Base-by-base conservation (phyloP, 2,888 invertebrate genomes). In the Pheosia gnoma region DNA sequence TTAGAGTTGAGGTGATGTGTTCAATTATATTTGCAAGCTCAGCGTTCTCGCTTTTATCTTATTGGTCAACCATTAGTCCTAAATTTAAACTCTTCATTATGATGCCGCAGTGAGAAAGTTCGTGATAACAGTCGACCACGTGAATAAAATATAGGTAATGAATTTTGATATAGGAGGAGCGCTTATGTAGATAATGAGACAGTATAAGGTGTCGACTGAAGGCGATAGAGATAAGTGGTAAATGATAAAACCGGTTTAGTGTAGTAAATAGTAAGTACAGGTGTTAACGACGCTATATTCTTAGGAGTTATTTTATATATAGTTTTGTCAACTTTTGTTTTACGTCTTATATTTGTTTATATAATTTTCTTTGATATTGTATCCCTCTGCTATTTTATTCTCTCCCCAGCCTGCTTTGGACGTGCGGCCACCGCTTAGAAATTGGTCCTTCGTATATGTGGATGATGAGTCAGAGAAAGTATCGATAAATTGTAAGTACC, bases 1-100 rank as follows among this genome's bases (percentile, higher is more conserved):
- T 59, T 81, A 86, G 71, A 75, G 81, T 70, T 66, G 49, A 61
- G 2, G 3, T 1, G 3, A 62, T 5, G 37, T 54, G 80, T 57
- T 68, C 37, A 59, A 58, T 61, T 75, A 72, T 60, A 54, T 77
- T 85, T 80, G 90, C 74, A 75, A 82, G 81, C 78, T 81, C 78
- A 84, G 85, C 86, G 87, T 88, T 90, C 89, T 91, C 90, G 87
- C 88, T 91, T 92, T 93, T 91, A 92, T 93, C 92, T 93, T 92
- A 92, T 93, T 93, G 92, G 92, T 91, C 91, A 90, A 90, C 90
- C 91, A 93, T 92, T 92, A 92, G 87, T 90, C 90, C 91, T 93
- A 93, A 93, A 93, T 93, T 92, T 93, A 92, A 93, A 93, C 91
- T 92, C 92, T 93, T 93, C 91, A 93, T 93, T 93, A 92, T 88